Percentiles rank a stretch among this genome's conserved stretches.
Conservation (phyloP, 2,797 vertebrate species). For the Enteromius afrohamiltoni region DNA sequence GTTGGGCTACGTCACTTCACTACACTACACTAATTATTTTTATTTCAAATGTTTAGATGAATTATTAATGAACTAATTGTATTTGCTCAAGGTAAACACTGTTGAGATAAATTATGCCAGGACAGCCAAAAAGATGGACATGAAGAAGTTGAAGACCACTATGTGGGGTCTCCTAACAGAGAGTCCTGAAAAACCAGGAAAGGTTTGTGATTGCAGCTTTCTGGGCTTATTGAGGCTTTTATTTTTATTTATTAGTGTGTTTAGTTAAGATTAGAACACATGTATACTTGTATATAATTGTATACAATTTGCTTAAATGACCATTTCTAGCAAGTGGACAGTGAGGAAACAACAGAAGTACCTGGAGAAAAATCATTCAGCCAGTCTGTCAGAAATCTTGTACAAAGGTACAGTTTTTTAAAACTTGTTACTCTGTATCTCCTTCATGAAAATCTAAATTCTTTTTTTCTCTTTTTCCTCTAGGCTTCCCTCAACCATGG, state of each 20-base stretch:
- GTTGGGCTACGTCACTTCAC: not conserved
- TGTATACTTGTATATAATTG: too few relatives aligned
- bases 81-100: conserved; percentile 82
- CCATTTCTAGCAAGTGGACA: conserved; percentile 63
- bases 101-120: conserved; percentile 91
- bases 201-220: conserved; percentile 60
- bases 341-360: conserved; percentile 67
- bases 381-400: conserved; percentile 78
- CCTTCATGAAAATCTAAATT: not conserved
- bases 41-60: not conserved
- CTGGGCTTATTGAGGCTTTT: not conserved
- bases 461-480: not conserved
- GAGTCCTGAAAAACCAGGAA: conserved; percentile 63
- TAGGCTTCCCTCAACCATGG: conserved; percentile 88
- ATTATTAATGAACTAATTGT: not conserved
- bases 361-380: conserved; percentile 83
- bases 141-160: conserved; percentile 88
- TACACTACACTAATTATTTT: not conserved
- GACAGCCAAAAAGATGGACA: conserved; percentile 94
- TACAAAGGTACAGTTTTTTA: conserved; percentile 77
- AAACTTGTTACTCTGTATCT: not conserved
- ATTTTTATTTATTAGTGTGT: not conserved
- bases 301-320: not conserved
- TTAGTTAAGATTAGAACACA: not conserved
- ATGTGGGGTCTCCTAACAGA: conserved; percentile 89